phyloP scores from a whole-genome alignment of 2,888 invertebrate genomes.

The Drosophila paramelanica region DNA sequence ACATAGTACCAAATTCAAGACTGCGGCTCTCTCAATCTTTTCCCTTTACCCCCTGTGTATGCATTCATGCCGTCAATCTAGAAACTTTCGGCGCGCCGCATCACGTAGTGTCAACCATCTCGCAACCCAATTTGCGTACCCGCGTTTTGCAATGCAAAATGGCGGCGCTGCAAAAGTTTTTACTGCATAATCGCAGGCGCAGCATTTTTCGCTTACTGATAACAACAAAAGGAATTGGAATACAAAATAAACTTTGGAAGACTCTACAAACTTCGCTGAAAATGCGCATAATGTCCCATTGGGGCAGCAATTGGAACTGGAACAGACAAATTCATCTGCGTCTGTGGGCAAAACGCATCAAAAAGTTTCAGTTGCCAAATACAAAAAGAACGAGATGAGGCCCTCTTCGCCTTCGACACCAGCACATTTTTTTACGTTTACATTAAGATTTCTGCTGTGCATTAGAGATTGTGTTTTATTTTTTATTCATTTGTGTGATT shows the following conservation, averaged over 20 bases:
- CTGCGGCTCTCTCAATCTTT: neutral
- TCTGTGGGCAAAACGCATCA: constrained; percentile 59
- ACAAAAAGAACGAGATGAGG: constrained; percentile 63
- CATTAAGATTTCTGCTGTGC: constrained; percentile 61
- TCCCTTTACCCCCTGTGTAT: constrained; percentile 26
- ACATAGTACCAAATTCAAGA: constrained; percentile 15
- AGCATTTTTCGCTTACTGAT: constrained; percentile 57
- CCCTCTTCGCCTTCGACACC: constrained; percentile 20
- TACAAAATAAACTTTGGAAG: constrained; percentile 38
- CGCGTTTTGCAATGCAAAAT: constrained; percentile 77
- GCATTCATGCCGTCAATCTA: constrained; percentile 55
- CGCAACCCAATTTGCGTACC: constrained; percentile 71
- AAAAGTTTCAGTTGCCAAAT: constrained; percentile 73
- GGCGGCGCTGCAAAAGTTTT: constrained; percentile 65
- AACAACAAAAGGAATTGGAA: constrained; percentile 42
- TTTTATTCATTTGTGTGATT: constrained; percentile 56
- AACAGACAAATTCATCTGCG: constrained; percentile 74
- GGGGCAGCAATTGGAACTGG: constrained; percentile 37
- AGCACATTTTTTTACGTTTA: constrained; percentile 67
- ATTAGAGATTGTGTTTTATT: constrained; percentile 32
- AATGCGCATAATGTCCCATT: constrained; percentile 68
- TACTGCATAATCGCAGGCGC: constrained; percentile 78
- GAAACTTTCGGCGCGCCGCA: constrained; percentile 41
- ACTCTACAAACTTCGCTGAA: constrained; percentile 61
- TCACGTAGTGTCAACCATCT: constrained; percentile 31